Percentiles rank a stretch among this genome's conserved stretches.
Conservation (phyloP, 2,113 vertebrate genomes). For the Hippotragus niger region DNA sequence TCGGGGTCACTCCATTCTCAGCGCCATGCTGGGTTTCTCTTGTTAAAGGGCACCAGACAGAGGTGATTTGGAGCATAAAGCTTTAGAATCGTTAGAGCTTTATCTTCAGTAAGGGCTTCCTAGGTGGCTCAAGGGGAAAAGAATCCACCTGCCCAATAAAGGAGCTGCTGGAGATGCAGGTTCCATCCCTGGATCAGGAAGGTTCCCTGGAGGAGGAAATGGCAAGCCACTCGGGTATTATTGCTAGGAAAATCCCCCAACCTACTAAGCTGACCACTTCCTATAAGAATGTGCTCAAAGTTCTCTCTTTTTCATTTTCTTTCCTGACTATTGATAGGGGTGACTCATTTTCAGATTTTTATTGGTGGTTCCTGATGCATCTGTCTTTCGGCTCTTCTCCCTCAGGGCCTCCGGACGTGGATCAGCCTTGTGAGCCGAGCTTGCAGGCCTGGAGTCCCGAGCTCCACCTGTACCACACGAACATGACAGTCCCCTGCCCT, state of each 20-base stretch:
- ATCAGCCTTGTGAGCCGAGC: constrained; percentile 94
- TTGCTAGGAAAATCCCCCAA: background rate
- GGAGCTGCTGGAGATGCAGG: background rate
- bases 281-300: background rate
- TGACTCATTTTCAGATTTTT: background rate
- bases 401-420: constrained; percentile 94
- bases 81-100: background rate
- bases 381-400: background rate
- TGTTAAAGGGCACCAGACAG: background rate
- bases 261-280: background rate
- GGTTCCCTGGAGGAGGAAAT: background rate
- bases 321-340: background rate
- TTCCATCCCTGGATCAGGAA: background rate
- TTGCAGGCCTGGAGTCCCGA: constrained; percentile 97
- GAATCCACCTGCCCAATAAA: background rate
- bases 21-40: background rate
- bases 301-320: background rate
- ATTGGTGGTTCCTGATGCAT: background rate
- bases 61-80: background rate
- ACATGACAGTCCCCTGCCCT: constrained; percentile 93
- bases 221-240: background rate
- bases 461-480: constrained; percentile 92
- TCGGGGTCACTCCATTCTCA: background rate
- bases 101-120: background rate
- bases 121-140: background rate